These are phyloP conservation scores for Pseudococcus jackbeardsleyi DNA, from an alignment of 2,888 invertebrate genomes.

Conservation along the genomic window DNA sequence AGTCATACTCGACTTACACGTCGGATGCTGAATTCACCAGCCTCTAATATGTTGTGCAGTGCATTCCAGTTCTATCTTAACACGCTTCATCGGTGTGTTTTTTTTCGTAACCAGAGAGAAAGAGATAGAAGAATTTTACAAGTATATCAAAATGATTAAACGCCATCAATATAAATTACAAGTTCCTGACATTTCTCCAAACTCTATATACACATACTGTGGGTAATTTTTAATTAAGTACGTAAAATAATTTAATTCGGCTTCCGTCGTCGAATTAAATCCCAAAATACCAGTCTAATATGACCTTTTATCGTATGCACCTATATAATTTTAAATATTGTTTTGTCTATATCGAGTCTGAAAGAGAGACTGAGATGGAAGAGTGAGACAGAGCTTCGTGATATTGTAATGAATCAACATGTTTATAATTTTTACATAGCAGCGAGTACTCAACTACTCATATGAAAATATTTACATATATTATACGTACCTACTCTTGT, in stretches of 20 bases:
- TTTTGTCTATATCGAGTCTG: conserved; percentile 9
- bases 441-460: not conserved
- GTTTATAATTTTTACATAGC: not conserved
- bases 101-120: not conserved
- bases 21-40: not conserved
- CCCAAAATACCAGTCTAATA: conserved; percentile 41
- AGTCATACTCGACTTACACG: conserved; percentile 2
- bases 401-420: conserved; percentile 25
- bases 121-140: not conserved
- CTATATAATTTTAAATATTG: conserved; percentile 37
- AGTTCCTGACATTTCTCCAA: conserved; percentile 20
- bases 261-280: conserved; percentile 47
- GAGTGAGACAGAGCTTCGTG: not conserved
- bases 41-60: not conserved
- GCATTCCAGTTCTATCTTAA: conserved; percentile 15
- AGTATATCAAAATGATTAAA: conserved; percentile 50
- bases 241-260: conserved; percentile 51
- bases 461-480: conserved; percentile 14
- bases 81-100: not conserved
- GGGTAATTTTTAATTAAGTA: conserved; percentile 44
- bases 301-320: conserved; percentile 26
- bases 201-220: not conserved
- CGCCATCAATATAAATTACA: conserved; percentile 47
- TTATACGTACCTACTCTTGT: not conserved
- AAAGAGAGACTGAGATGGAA: not conserved